A percentile compares a stretch with the other conserved stretches of the same genome.
These are phyloP conservation scores for Syngnathus floridae DNA, from an alignment of 2,113 vertebrate species.

Conservation along the genomic window DNA sequence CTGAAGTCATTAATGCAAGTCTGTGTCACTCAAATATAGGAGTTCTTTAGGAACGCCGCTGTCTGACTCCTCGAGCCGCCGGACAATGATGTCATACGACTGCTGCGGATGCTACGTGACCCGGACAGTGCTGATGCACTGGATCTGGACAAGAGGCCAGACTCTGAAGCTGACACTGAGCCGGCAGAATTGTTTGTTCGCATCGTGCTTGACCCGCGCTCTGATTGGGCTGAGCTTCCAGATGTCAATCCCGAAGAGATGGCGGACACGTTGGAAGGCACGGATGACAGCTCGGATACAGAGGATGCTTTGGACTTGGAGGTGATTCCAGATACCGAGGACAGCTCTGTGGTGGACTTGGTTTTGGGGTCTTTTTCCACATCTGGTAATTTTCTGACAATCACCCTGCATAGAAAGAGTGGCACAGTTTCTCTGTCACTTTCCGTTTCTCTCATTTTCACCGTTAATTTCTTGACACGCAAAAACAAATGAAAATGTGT, in stretches of 20 bases:
- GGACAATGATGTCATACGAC: slow-evolving; percentile 32
- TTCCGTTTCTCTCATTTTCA: neutral
- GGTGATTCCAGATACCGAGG: slow-evolving; percentile 37
- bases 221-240: slow-evolving; percentile 18
- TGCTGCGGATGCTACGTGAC: slow-evolving; percentile 24
- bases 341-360: slow-evolving; percentile 36
- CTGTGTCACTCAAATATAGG: slow-evolving; percentile 37
- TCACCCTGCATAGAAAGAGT: slow-evolving; percentile 31
- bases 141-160: slow-evolving; percentile 30
- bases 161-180: slow-evolving; percentile 16
- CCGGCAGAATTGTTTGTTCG: slow-evolving; percentile 2
- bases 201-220: neutral
- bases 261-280: slow-evolving; percentile 37
- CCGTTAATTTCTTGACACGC: neutral
- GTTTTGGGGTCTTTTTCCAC: slow-evolving; percentile 21
- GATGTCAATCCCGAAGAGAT: slow-evolving; percentile 40
- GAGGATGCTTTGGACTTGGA: slow-evolving; percentile 55
- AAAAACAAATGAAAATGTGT: no score
- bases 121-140: slow-evolving; percentile 10
- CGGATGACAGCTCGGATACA: slow-evolving; percentile 53
- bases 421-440: neutral
- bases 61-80: slow-evolving; percentile 16
- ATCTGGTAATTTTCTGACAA: slow-evolving; percentile 20
- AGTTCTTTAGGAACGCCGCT: slow-evolving; percentile 39
- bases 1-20: neutral